Percentiles rank a stretch among this genome's conserved stretches.
Evolutionary conservation across 2,888 invertebrate genomes (phyloP).

Genomic region (Agonum fuliginosum): DNA sequence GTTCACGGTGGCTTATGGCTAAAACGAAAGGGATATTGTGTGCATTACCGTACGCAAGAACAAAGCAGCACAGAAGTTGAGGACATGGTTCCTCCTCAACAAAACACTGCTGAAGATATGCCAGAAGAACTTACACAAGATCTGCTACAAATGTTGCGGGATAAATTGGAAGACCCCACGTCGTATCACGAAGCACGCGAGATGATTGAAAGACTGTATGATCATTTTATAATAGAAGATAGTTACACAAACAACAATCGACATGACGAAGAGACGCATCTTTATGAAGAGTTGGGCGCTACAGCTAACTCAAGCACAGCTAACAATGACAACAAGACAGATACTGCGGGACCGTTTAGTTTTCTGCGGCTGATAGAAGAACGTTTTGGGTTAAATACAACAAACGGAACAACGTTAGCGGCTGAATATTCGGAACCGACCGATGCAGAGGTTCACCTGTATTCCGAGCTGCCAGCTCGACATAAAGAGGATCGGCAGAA

Average conservation of each 20-base stretch:
- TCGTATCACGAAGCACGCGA: constrained; percentile 84
- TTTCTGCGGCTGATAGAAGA: constrained; percentile 79
- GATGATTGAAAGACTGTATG: constrained; percentile 85
- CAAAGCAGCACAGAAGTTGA: constrained; percentile 76
- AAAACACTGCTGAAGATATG: constrained; percentile 67
- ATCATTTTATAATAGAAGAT: constrained; percentile 83
- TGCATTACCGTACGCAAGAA: constrained; percentile 75
- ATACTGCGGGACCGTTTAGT: constrained; percentile 75
- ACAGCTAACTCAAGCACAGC: constrained; percentile 74
- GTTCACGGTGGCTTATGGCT: constrained; percentile 77
- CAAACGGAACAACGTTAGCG: constrained; percentile 69
- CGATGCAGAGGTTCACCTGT: constrained; percentile 75
- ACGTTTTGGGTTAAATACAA: constrained; percentile 71
- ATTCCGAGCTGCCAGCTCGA: constrained; percentile 75
- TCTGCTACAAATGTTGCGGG: constrained; percentile 80
- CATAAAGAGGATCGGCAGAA: constrained; percentile 48
- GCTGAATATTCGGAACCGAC: constrained; percentile 77
- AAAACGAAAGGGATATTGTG: constrained; percentile 76
- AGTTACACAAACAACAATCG: constrained; percentile 76
- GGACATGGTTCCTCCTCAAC: constrained; percentile 74
- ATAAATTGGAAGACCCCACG: constrained; percentile 82
- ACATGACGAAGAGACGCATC: constrained; percentile 71
- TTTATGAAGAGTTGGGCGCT: constrained; percentile 77
- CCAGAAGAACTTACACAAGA: constrained; percentile 86
- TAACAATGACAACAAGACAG: constrained; percentile 72